Evolutionary conservation across 2,797 vertebrate genomes (phyloP).

Genomic region (Clangula hyemalis): DNA sequence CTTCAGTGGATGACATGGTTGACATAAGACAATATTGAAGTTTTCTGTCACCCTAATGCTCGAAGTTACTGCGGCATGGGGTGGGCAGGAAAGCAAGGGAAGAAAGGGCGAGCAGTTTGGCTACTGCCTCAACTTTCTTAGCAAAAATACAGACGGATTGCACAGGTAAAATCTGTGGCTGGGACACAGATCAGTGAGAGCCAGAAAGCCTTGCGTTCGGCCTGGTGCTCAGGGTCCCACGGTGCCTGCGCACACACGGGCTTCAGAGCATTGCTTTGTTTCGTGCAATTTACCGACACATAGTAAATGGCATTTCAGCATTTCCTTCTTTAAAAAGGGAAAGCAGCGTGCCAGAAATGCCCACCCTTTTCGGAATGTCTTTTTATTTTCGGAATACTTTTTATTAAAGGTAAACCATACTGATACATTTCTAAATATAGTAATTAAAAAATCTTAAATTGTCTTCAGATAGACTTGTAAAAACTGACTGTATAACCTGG

Average conservation of each 20-base stretch:
- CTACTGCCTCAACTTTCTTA: not conserved
- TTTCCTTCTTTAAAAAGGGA: not conserved
- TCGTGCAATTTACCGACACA: no score
- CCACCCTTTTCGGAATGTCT: not conserved
- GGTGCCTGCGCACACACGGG: no score
- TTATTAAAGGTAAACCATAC: not conserved
- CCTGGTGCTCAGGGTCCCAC: not conserved
- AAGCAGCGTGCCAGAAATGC: not conserved
- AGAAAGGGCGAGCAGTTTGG: not conserved
- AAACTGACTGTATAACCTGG: not conserved
- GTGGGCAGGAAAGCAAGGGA: not conserved
- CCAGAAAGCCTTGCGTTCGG: not conserved
- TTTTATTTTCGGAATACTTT: not conserved
- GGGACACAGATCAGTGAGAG: not conserved
- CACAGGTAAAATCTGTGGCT: not conserved
- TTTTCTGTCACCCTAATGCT: fast-evolving
- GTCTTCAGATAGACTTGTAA: constrained; percentile 23
- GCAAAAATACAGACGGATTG: not conserved
- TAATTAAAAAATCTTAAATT: not conserved
- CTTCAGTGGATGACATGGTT: not conserved
- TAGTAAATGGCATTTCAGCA: not conserved
- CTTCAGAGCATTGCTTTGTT: not conserved
- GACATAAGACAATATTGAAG: not conserved
- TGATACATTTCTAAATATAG: not conserved
- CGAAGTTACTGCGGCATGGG: fast-evolving